Evolutionary conservation across 2,113 vertebrate species (phyloP), one percentile per base, ranked within the genome.

Genomic region (Scatophagus argus): DNA sequence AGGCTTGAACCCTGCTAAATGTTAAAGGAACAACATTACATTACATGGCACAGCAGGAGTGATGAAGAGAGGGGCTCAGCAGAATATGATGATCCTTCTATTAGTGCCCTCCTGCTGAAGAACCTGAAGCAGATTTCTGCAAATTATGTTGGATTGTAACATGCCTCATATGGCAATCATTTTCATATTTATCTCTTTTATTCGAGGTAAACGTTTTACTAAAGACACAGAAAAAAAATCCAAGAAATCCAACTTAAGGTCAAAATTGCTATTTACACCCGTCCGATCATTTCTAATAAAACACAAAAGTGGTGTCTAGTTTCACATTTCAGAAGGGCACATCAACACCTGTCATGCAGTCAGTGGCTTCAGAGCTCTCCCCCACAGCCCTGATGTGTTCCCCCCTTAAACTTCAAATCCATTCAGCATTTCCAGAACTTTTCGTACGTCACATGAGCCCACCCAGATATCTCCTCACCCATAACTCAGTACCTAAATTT

Each of bases 281-380:
- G 19, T 58, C 1, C 16, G 36, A 29, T 71, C 2, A 16, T 71
- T 72, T 54, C 27, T 8, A 43, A 46, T 38, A 61, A 56, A 87
- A 75, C 23, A 63, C 2, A 77, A 93, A 94, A 93, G 93, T 87
- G 82, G 89, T 73, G 81, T 4, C 86, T 62, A 77, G 38, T 64
- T 68, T 77, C 56, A 44, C 43, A 29, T 90, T 93, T 93, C 88
- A 92, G 92, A 95, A 93, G 89, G 83, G 87, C 91, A 87, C 75
- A 94, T 94, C 90, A 89, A 90, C 95, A 98, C 96, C 97, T 98
- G 96, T 97, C 95, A 87, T 60, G 87, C 93, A 93, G 96, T 98
- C 96, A 94, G 96, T 96, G 95, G 96, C 93, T 75, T 82, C 88
- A 93, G 89, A 93, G 94, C 94, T 95, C 94, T 94, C 94, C 95